Evolutionary conservation across 1,140 invertebrate species (phyloP).

Genomic region (Protaetia brevitarsis): DNA sequence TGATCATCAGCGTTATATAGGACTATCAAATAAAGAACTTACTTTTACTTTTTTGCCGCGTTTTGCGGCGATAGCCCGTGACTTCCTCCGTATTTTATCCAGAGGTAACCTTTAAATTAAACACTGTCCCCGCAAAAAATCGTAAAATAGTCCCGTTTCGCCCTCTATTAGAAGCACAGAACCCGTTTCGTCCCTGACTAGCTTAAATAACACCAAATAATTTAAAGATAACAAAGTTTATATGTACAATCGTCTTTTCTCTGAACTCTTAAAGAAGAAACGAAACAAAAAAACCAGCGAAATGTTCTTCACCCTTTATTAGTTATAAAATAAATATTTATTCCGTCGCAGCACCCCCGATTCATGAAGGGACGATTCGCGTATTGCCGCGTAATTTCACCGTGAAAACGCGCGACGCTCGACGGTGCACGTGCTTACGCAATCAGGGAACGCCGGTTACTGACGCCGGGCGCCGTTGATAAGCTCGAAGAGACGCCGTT

Average conservation of each 20-base stretch:
- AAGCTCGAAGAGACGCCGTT: conserved; percentile 21
- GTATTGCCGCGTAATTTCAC: neutral
- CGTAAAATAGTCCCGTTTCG: no score
- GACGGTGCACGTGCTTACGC: conserved; percentile 22
- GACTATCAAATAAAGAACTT: conserved; percentile 39
- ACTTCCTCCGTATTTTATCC: conserved; percentile 67
- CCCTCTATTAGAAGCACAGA: no score
- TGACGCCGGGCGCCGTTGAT: conserved; percentile 27
- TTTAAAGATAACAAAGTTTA: no score
- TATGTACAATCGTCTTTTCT: no score
- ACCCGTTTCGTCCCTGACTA: no score
- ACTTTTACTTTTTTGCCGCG: conserved; percentile 68
- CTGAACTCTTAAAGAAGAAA: no score
- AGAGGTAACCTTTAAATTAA: conserved; percentile 48
- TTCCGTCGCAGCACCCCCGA: no score
- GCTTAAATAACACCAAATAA: no score
- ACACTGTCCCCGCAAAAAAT: conserved; percentile 9
- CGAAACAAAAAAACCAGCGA: no score
- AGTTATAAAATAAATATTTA: no score
- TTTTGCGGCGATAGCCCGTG: conserved; percentile 66
- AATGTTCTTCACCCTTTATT: no score
- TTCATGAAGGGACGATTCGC: neutral
- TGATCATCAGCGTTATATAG: no score
- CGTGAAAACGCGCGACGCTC: conserved; percentile 1
- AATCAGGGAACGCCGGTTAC: conserved; percentile 24